Percentiles rank a stretch among this genome's conserved stretches.
These are phyloP conservation scores for Lasaia peninsularis DNA, from an alignment of 1,140 invertebrate species.

Conservation along the genomic window DNA sequence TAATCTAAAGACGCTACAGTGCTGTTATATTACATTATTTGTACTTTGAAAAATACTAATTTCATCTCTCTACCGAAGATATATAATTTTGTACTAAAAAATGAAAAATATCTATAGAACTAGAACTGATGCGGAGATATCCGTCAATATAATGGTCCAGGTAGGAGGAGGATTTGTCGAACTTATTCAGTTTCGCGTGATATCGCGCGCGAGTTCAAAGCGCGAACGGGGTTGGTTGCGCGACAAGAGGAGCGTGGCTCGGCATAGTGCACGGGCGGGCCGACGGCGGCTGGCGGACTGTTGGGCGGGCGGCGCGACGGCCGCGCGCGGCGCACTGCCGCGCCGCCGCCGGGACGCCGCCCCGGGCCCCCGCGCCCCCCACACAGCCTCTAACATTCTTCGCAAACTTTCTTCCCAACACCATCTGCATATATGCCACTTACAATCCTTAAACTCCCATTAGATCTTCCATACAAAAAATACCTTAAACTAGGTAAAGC, in stretches of 20 bases:
- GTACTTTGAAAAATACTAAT: constrained; percentile 75
- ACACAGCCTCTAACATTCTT: constrained; percentile 58
- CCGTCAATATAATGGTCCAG: constrained; percentile 74
- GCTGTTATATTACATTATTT: constrained; percentile 70
- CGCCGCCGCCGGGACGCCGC: constrained; percentile 57
- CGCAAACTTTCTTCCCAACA: constrained; percentile 49
- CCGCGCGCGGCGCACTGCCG: constrained; percentile 66
- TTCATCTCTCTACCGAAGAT: constrained; percentile 56
- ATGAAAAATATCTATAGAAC: constrained; percentile 46
- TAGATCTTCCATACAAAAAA: neutral
- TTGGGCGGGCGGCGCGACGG: constrained; percentile 44
- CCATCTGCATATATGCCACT: constrained; percentile 35
- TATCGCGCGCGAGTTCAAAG: constrained; percentile 43
- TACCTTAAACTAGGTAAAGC: neutral
- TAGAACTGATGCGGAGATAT: constrained; percentile 42
- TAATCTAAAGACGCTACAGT: constrained; percentile 66
- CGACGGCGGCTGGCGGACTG: constrained; percentile 42
- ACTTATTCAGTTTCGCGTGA: constrained; percentile 73
- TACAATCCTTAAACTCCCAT: neutral
- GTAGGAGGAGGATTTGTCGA: constrained; percentile 74
- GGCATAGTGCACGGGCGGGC: constrained; percentile 50
- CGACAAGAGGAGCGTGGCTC: constrained; percentile 36
- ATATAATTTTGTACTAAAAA: constrained; percentile 73
- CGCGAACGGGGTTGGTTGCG: constrained; percentile 41
- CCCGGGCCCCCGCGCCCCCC: constrained; percentile 42